Base-by-base conservation (phyloP, 2,888 invertebrate species). In the Rhabditoides inermis region DNA sequence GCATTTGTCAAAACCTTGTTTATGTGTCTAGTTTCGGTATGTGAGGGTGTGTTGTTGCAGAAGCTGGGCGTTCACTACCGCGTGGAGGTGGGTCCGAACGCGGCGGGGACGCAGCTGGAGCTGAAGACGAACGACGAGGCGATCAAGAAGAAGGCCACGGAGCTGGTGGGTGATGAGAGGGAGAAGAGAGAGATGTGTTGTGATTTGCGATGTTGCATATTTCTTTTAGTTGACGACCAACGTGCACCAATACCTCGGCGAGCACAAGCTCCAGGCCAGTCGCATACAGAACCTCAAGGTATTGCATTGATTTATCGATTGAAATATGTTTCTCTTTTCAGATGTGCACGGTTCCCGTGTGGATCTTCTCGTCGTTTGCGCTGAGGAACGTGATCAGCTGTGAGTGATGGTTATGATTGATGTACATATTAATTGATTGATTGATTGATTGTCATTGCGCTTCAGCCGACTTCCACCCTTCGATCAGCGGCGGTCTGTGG, bases 361-460 rank as follows among this genome's bases (percentile, higher is more conserved):
- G 72, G 72, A 60, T 72, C 28, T 70, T 68, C 51, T 72, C 72
- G 7, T 70, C 72, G 7, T 72, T 72, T 36, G 72, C 72, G 5
- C 54, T 72, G 26, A 58, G 72, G 41, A 72, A 72, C 44, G 61
- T 69, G 30, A 63, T 67, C 47, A 63, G 56, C 35, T 58, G 63
- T 63, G 42, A 52, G 55, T 47, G 10, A 28, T n/a, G 18, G 12
- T 44, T 40, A 32, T 32, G 41, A 12, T 41, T 22, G 25, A 41
- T 12, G 10, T 41, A 12, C 20, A n/a, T 15, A 12, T 12, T 20
- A 25, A 7, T 41, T 22, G 25, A 12, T n/a, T n/a, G 2, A 28
- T 35, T 44, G 10, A 22, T 39, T 45, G n/a, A 35, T n/a, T 25
- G 20, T 18, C n/a, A 35, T 32, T 27, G 30, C 6, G 10, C 51